These are phyloP conservation scores for Macrostomum cliftonense DNA, from an alignment of 2,888 invertebrate species.

Conservation along the genomic window DNA sequence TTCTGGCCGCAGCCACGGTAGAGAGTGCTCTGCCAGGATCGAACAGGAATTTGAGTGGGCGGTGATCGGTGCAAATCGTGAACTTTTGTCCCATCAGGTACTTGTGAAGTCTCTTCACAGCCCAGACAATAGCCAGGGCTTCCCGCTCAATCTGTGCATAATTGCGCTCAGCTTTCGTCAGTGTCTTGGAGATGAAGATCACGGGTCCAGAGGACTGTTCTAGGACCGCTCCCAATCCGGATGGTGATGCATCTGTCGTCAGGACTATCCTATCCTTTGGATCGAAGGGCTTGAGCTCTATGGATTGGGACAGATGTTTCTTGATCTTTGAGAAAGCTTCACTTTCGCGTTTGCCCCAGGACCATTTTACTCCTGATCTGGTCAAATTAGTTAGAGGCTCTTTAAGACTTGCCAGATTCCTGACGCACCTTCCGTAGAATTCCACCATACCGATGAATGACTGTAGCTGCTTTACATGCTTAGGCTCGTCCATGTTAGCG, in stretches of 20 bases:
- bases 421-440: too few species aligned
- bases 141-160: constrained; percentile 33
- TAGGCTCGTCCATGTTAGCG: too few species aligned
- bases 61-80: constrained; percentile 32
- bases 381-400: too few species aligned
- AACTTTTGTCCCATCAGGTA: constrained; percentile 36
- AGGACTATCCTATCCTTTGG: too few species aligned
- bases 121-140: constrained; percentile 31
- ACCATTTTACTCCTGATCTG: too few species aligned
- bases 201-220: constrained; percentile 26
- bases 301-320: neutral
- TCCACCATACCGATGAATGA: neutral
- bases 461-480: too few species aligned
- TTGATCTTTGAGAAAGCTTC: too few species aligned
- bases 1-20: constrained; percentile 19
- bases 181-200: constrained; percentile 32
- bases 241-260: too few species aligned
- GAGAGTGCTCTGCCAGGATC: constrained; percentile 21
- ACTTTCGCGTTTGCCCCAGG: too few species aligned
- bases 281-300: too few species aligned
- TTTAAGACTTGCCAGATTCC: too few species aligned
- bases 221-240: too few species aligned
- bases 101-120: constrained; percentile 31
- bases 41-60: constrained; percentile 33
- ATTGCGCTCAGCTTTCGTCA: constrained; percentile 29